A percentile compares a stretch with the other conserved stretches of the same genome.
phyloP scores from a whole-genome alignment of 2,797 vertebrate genomes.

The Psittacula echo region DNA sequence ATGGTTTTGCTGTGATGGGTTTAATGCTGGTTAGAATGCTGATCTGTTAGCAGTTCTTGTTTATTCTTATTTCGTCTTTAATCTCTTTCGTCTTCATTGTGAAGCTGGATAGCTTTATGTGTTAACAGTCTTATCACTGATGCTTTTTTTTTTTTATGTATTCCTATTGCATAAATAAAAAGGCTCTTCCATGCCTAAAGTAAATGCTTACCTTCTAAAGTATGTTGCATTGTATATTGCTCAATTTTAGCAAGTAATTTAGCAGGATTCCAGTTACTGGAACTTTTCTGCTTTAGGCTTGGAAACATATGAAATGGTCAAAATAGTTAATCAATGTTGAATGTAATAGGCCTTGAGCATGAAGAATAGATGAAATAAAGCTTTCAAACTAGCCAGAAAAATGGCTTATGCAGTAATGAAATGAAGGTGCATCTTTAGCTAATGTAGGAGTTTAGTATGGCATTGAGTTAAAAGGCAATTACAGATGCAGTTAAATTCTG shows the following conservation, averaged over 20 bases:
- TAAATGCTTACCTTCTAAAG: slow-evolving; percentile 45
- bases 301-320: slow-evolving; percentile 24
- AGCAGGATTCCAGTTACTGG: slow-evolving; percentile 44
- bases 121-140: background rate
- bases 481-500: slow-evolving; percentile 63
- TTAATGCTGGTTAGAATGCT: slow-evolving; percentile 27
- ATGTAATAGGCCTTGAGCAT: slow-evolving; percentile 52
- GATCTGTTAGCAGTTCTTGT: slow-evolving; percentile 43
- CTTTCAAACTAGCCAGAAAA: slow-evolving; percentile 44
- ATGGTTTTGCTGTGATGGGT: slow-evolving; percentile 41
- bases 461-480: slow-evolving; percentile 64
- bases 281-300: background rate
- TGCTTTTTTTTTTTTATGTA: background rate
- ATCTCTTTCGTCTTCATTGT: slow-evolving; percentile 9
- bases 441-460: slow-evolving; percentile 40
- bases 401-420: slow-evolving; percentile 34
- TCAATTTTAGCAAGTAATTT: slow-evolving; percentile 31
- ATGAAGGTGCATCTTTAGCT: slow-evolving; percentile 60
- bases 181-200: background rate
- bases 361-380: slow-evolving; percentile 50
- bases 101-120: background rate
- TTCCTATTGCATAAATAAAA: background rate
- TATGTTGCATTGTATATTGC: background rate
- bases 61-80: slow-evolving; percentile 28
- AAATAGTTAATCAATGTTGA: slow-evolving; percentile 46